Evolutionary conservation across 2,113 vertebrate genomes (phyloP), one percentile per base, ranked within the genome.

Genomic region (Nanger granti): DNA sequence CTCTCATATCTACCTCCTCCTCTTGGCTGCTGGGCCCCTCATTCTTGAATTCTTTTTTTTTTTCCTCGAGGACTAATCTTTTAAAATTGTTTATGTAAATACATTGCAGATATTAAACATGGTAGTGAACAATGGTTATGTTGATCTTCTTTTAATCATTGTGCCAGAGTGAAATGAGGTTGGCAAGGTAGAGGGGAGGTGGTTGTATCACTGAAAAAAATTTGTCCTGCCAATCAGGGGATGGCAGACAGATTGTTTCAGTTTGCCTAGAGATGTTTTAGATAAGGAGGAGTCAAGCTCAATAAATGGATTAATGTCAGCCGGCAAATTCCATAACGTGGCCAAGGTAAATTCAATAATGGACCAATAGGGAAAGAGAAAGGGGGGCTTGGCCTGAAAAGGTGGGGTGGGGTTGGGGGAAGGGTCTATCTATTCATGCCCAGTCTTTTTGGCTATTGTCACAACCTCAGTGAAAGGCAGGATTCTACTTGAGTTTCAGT

Each of bases 121-220:
- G 92, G 94, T 93, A 88, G 44, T 47, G 79, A 97, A 97, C 89
- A 73, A 94, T 73, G 95, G 62, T 80, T 54, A 47, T 95, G 92
- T 94, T 20, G 62, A n/a, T 86, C 97, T 97, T 98, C 82, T 97
- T 98, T 94, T 91, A 66, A 92, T 98, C 93, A 55, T 88, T 80
- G 79, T 97, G 55, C 80, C 94, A 98, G 89, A 93, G 93, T 79
- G 29, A 98, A 98, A 95, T 11, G 94, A 80, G 24, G 59, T 44
- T 98, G 92, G 97, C 96, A 55, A 96, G 84, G 98, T 97, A 92
- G 97, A 92, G 93, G 69, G 54, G 83, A 93, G 95, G 97, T 98
- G 83, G 66, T 97, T 97, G 91, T 97, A 97, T 97, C 98, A 98
- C 98, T 98, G 98, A 98, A 97, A 98, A 99, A 99, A 98, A 98